Conservation (phyloP, 2,888 invertebrate species). For the Philonicus albiceps region DNA sequence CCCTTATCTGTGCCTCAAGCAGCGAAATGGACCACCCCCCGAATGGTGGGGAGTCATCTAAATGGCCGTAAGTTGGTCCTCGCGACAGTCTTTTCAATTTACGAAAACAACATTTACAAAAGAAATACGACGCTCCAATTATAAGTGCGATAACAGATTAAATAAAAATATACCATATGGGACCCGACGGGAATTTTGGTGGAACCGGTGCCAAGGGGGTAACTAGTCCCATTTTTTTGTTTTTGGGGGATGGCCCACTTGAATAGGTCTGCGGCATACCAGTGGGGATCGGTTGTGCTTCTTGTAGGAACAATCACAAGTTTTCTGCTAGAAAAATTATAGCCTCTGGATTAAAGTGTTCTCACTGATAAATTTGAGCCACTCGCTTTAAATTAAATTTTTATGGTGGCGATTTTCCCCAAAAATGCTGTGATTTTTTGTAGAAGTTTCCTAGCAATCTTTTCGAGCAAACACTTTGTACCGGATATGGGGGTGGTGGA, state of each 20-base stretch:
- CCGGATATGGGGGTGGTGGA: neutral
- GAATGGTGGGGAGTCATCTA: neutral
- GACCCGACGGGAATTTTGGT: neutral
- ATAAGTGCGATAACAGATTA: neutral
- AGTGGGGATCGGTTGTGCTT: neutral
- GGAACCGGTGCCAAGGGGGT: neutral
- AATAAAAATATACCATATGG: neutral
- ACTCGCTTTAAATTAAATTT: slow-evolving; percentile 18
- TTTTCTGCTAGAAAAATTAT: neutral
- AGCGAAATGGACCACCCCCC: neutral
- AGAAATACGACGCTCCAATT: neutral
- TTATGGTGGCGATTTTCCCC: slow-evolving; percentile 7
- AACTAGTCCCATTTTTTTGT: neutral
- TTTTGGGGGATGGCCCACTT: neutral
- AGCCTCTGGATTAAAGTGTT: slow-evolving; percentile 8
- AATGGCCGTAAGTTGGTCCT: neutral
- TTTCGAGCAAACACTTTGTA: neutral
- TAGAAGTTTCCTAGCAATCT: neutral
- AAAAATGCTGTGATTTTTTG: neutral
- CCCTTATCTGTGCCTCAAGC: neutral
- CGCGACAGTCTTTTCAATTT: neutral
- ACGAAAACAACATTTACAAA: neutral
- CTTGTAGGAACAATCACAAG: neutral
- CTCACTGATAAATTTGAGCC: neutral
- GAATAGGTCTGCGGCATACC: neutral